phyloP scores from a whole-genome alignment of 2,888 invertebrate genomes.

The Teinopalpus imperialis region DNA sequence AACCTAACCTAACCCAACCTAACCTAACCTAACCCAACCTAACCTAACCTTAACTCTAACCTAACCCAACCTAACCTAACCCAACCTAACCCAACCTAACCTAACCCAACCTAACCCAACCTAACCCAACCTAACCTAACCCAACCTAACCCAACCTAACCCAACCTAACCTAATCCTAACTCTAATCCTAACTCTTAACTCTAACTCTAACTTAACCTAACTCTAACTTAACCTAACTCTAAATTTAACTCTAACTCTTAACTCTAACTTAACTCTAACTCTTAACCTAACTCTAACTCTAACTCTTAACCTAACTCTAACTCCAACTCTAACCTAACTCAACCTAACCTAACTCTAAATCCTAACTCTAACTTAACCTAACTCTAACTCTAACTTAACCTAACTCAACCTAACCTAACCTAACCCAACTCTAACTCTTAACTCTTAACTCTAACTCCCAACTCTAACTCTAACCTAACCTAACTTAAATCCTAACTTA shows the following conservation, averaged over 20 bases:
- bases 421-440: too few relatives aligned
- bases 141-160: conserved; percentile 31
- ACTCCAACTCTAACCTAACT: too few relatives aligned
- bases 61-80: conserved; percentile 36
- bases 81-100: conserved; percentile 34
- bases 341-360: too few relatives aligned
- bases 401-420: conserved; percentile 22
- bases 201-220: conserved; percentile 1
- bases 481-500: too few relatives aligned
- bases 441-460: too few relatives aligned
- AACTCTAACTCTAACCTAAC: too few relatives aligned
- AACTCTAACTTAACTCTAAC: too few relatives aligned
- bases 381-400: too few relatives aligned
- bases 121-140: conserved; percentile 31
- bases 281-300: too few relatives aligned
- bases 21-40: conserved; percentile 32
- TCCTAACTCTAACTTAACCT: too few relatives aligned
- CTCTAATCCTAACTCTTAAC: background rate
- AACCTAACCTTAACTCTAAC: conserved; percentile 33
- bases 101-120: conserved; percentile 33
- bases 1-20: conserved; percentile 25
- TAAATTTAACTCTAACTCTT: too few relatives aligned
- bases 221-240: background rate
- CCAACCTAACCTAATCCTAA: conserved; percentile 31
- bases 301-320: too few relatives aligned